Conservation (phyloP, 2,888 invertebrate genomes). For the Drosophila rubida region DNA sequence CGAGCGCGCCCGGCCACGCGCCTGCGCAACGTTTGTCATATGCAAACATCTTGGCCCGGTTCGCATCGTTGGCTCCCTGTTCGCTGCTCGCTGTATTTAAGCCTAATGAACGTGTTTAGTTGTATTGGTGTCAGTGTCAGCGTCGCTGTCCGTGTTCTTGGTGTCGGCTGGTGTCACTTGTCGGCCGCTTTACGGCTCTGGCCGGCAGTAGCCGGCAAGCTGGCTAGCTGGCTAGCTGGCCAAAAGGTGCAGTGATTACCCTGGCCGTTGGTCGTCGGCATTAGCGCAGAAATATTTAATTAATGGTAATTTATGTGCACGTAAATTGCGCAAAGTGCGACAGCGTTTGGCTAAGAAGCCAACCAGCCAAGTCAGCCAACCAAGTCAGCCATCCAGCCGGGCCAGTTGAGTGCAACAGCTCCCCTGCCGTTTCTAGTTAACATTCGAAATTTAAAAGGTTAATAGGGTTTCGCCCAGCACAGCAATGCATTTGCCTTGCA, state of each 20-base stretch:
- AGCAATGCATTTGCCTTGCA: constrained; percentile 26
- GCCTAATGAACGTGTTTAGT: constrained; percentile 77
- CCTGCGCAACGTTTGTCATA: constrained; percentile 66
- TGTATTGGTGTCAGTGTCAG: constrained; percentile 60
- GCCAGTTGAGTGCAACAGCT: constrained; percentile 14
- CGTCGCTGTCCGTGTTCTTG: constrained; percentile 29
- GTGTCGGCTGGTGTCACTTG: constrained; percentile 68
- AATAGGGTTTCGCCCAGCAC: constrained; percentile 62
- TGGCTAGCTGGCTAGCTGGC: constrained; percentile 27
- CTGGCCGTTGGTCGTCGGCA: constrained; percentile 57
- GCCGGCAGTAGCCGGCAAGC: constrained; percentile 30
- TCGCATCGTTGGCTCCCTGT: constrained; percentile 44
- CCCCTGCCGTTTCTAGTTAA: constrained; percentile 75
- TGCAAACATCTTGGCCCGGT: constrained; percentile 66
- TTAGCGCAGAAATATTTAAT: constrained; percentile 83
- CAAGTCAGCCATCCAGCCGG: constrained; percentile 1
- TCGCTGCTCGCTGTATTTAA: constrained; percentile 43
- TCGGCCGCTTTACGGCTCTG: constrained; percentile 43
- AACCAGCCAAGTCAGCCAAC: constrained; percentile 25
- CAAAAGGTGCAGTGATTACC: constrained; percentile 75
- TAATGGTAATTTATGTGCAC: constrained; percentile 84
- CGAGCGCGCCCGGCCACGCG: constrained; percentile 61
- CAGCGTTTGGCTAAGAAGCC: constrained; percentile 48
- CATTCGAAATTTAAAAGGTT: constrained; percentile 69
- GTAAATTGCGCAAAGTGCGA: constrained; percentile 82